Base-by-base conservation (phyloP, 2,797 vertebrate genomes). In the Toxotes lorentzi region DNA sequence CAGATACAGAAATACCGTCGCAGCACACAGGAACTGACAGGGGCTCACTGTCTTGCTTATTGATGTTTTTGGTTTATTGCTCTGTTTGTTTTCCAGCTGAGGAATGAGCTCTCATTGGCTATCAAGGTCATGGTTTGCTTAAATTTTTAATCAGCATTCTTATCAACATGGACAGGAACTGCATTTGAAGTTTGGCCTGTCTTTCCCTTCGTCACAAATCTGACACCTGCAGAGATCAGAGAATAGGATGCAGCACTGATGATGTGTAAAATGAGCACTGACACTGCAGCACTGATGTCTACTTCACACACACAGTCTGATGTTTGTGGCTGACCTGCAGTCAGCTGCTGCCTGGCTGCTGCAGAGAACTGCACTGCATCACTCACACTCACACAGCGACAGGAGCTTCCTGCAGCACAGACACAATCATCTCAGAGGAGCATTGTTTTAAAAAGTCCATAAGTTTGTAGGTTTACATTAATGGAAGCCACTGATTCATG, bases 321-420 rank as follows among this genome's bases (percentile, higher is more conserved):
- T 35, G 21, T 47, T 54, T 76, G 16, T 12, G 56, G 66, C 63
- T 80, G 67, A 79, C 77, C 79, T 71, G 73, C 85, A 74, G 70
- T 67, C 73, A 78, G 70, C 66, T 79, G 40, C 34, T 72, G 24
- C 68, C 66, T 70, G 63, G 58, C 57, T 74, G 69, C 82, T 84
- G 84, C 86, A 85, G 76, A 81, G 79, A 82, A 19, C 91, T 90
- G 91, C 90, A 92, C 67, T 87, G 87, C 88, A 92, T 89, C 87
- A 90, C 60, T 70, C 69, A 34, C 48, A 40, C 30, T n/a, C 14
- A 47, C 14, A 47, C 34, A 43, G 57, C 56, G 21, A 24, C 43
- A 4, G 8, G 5, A 40, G 40, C 23, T 67, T 58, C 63, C 63
- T 67, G 74, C 77, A 79, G 58, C 67, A 62, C 24, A 23, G 23